Conservation (phyloP, 1,140 invertebrate genomes). For the Nephotettix cincticeps region DNA sequence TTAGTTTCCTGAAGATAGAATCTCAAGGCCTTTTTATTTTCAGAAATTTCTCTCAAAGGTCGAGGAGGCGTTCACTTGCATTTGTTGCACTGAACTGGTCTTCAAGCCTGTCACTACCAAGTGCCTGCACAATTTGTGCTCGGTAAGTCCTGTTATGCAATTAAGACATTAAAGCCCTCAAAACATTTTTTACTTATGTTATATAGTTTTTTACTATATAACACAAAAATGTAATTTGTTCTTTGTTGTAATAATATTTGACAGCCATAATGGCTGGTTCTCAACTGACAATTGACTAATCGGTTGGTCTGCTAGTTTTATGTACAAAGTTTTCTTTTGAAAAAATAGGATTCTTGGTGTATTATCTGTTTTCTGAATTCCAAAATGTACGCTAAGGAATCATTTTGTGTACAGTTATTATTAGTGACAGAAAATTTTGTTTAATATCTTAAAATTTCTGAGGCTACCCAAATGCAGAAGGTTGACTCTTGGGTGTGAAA, state of each 20-base stretch:
- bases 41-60: slow-evolving; percentile 66
- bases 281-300: too few relatives aligned
- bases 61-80: slow-evolving; percentile 69
- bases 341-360: background rate
- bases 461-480: too few relatives aligned
- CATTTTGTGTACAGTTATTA: too few relatives aligned
- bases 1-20: too few relatives aligned
- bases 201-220: background rate
- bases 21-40: slow-evolving; percentile 45
- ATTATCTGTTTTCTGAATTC: too few relatives aligned
- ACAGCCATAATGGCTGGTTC: background rate
- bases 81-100: slow-evolving; percentile 77
- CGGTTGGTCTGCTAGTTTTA: too few relatives aligned
- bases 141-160: slow-evolving; percentile 50
- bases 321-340: background rate
- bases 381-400: too few relatives aligned
- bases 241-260: background rate
- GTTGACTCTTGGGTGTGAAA: too few relatives aligned
- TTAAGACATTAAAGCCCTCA: background rate
- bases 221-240: background rate
- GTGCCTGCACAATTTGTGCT: slow-evolving; percentile 77
- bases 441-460: too few relatives aligned
- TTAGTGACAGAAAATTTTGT: too few relatives aligned
- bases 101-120: slow-evolving; percentile 70
- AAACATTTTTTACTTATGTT: background rate